Percentiles rank a stretch among this genome's conserved stretches.
phyloP scores from a whole-genome alignment of 2,797 vertebrate genomes.

The Anabas testudineus region DNA sequence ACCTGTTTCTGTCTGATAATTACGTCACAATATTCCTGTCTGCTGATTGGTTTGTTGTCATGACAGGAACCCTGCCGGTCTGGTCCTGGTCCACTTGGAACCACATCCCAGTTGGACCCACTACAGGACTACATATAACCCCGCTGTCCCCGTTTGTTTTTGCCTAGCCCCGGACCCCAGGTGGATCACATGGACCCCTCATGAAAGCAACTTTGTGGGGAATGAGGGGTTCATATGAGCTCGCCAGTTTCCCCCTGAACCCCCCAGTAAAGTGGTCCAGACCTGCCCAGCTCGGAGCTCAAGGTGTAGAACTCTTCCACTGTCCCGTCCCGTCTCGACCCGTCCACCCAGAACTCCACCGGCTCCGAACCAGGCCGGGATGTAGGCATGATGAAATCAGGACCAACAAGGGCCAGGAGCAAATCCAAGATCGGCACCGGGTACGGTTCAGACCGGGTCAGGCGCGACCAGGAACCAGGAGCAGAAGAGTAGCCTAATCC shows the following conservation, averaged over 20 bases:
- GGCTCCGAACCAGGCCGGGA: constrained; percentile 80
- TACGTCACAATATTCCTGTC: too few species aligned
- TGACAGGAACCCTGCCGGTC: too few species aligned
- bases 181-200: constrained; percentile 25
- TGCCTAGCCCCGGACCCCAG: constrained; percentile 11
- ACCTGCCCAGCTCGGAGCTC: constrained; percentile 88
- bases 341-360: constrained; percentile 90
- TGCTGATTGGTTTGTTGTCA: too few species aligned
- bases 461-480: constrained; percentile 57
- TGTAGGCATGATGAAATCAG: constrained; percentile 83
- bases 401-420: constrained; percentile 12
- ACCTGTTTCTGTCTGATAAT: too few species aligned
- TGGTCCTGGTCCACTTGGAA: not conserved
- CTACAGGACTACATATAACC: too few species aligned
- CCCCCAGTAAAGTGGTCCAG: constrained; percentile 28
- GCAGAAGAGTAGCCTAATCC: constrained; percentile 58
- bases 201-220: not conserved
- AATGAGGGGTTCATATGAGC: not conserved
- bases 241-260: not conserved
- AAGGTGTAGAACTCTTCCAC: constrained; percentile 88
- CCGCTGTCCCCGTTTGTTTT: not conserved
- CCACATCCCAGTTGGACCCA: too few species aligned
- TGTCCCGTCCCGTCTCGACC: constrained; percentile 84
- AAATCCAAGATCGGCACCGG: constrained; percentile 3
- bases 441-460: constrained; percentile 36